Percentiles rank a stretch among this genome's conserved stretches.
phyloP scores from a whole-genome alignment of 1,140 invertebrate species.

The Coptotermes formosanus region DNA sequence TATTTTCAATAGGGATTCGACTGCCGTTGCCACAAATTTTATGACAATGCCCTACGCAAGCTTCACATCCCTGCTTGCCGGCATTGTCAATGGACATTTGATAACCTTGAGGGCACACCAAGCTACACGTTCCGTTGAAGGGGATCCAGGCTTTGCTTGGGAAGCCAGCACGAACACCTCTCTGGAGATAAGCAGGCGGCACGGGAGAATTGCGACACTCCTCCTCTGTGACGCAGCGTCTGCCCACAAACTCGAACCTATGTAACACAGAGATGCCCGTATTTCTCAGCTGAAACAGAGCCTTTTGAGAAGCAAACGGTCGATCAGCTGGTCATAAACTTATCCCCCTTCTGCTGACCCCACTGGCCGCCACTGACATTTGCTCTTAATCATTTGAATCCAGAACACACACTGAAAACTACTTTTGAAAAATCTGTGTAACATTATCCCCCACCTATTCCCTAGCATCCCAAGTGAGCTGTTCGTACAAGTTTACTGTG shows the following conservation, averaged over 20 bases:
- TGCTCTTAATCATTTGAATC: too few species aligned
- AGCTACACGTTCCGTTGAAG: conserved; percentile 51
- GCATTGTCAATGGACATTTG: conserved; percentile 41
- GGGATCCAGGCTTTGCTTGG: conserved; percentile 42
- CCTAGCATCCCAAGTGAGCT: too few species aligned
- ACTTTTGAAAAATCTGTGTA: too few species aligned
- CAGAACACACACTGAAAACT: too few species aligned
- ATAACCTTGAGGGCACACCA: conserved; percentile 57
- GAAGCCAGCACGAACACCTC: background rate
- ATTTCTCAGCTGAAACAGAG: too few species aligned
- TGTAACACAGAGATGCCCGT: background rate
- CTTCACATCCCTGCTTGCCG: conserved; percentile 36
- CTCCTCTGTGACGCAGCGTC: conserved; percentile 55
- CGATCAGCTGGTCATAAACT: background rate
- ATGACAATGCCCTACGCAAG: conserved; percentile 42
- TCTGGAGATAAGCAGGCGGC: conserved; percentile 34
- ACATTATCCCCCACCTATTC: too few species aligned
- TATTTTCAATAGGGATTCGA: conserved; percentile 44
- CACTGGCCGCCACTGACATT: too few species aligned
- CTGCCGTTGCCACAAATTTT: conserved; percentile 44
- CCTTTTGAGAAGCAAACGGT: background rate
- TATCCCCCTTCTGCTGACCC: background rate
- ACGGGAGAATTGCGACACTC: conserved; percentile 51
- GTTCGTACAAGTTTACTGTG: too few species aligned
- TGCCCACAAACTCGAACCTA: conserved; percentile 46